phyloP scores from a whole-genome alignment of 2,888 invertebrate genomes.

The Nemurella pictetii region DNA sequence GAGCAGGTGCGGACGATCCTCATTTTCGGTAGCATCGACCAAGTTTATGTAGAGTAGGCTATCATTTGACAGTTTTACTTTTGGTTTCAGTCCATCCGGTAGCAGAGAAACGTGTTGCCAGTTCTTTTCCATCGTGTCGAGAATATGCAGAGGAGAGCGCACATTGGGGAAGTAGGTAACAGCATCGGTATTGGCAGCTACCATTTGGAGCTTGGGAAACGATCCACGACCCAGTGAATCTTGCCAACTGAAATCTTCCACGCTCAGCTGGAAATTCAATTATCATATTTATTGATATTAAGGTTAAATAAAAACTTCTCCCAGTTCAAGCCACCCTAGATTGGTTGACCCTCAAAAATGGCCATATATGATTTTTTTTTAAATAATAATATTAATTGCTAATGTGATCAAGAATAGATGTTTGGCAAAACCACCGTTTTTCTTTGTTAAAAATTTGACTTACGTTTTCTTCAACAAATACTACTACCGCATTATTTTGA shows the following conservation, averaged over 20 bases:
- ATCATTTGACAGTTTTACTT: conserved; percentile 2
- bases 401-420: too few relatives aligned
- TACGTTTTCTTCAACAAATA: conserved; percentile 56
- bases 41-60: conserved; percentile 41
- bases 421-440: too few relatives aligned
- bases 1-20: conserved; percentile 59
- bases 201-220: conserved; percentile 31
- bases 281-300: too few relatives aligned
- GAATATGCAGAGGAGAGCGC: conserved; percentile 27
- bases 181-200: not conserved
- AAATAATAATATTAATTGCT: too few relatives aligned
- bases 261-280: conserved; percentile 55
- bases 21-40: conserved; percentile 49
- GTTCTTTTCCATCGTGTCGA: not conserved
- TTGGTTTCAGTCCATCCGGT: not conserved
- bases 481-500: conserved; percentile 48
- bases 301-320: too few relatives aligned
- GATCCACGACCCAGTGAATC: conserved; percentile 47
- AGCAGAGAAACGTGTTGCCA: conserved; percentile 28
- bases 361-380: too few relatives aligned
- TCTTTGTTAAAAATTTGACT: conserved; percentile 16
- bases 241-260: conserved; percentile 62
- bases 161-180: conserved; percentile 35
- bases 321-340: too few relatives aligned
- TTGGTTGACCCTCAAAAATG: too few relatives aligned